Conservation (phyloP, 1,140 invertebrate species). For the Drosophila ercepeae region DNA sequence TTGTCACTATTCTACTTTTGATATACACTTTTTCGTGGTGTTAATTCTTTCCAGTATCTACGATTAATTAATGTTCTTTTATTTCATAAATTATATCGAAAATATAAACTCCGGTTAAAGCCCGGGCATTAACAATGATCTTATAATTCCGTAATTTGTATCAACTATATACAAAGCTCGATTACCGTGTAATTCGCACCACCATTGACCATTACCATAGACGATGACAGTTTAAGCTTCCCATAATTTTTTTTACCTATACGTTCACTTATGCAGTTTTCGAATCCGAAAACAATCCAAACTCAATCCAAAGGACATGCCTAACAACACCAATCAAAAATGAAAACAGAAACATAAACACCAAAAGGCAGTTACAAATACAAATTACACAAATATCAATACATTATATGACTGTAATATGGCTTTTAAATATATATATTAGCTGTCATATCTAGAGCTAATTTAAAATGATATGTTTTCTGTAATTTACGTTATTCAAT, state of each 20-base stretch:
- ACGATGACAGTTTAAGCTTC: slow-evolving; percentile 36
- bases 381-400: slow-evolving; percentile 5
- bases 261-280: slow-evolving; percentile 76
- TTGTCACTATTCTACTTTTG: slow-evolving; percentile 66
- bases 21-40: slow-evolving; percentile 57
- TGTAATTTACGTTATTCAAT: slow-evolving; percentile 56
- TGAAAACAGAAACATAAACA: slow-evolving; percentile 1
- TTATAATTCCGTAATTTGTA: slow-evolving; percentile 53
- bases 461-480: slow-evolving; percentile 78
- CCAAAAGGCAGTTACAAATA: slow-evolving; percentile 11
- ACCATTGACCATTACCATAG: slow-evolving; percentile 1
- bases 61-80: slow-evolving; percentile 4
- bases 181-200: slow-evolving; percentile 53
- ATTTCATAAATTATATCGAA: slow-evolving; percentile 51
- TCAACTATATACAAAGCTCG: slow-evolving; percentile 79
- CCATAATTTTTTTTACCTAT: slow-evolving; percentile 73
- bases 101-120: slow-evolving; percentile 54
- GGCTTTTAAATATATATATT: slow-evolving; percentile 9
- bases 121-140: slow-evolving; percentile 41
- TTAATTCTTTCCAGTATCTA: slow-evolving; percentile 26
- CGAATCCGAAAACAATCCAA: slow-evolving; percentile 53
- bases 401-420: slow-evolving; percentile 1
- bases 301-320: slow-evolving; percentile 43
- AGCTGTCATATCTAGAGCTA: slow-evolving; percentile 52
- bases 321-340: slow-evolving; percentile 42